Evolutionary conservation across 2,113 vertebrate genomes (phyloP).

Genomic region (Platysteira castanea): DNA sequence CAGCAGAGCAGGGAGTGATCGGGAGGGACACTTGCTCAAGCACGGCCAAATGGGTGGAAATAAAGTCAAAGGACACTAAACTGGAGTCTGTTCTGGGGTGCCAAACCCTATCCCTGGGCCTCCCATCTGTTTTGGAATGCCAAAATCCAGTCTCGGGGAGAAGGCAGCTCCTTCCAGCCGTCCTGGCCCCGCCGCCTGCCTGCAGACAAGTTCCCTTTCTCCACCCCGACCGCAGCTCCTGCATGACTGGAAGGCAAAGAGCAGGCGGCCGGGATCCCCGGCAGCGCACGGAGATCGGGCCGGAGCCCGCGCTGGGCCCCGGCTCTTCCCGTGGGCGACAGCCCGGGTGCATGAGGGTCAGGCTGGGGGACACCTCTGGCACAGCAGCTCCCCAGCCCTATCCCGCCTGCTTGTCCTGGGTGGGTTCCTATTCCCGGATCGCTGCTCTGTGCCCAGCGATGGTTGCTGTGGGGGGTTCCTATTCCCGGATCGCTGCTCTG

Average conservation of each 20-base stretch:
- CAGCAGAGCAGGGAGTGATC: fast-evolving
- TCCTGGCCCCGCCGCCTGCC: not conserved
- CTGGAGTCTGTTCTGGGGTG: not conserved
- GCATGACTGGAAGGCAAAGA: not conserved
- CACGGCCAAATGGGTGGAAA: not conserved
- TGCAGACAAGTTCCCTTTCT: not conserved
- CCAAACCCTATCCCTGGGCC: not conserved
- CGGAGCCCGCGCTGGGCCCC: fast-evolving
- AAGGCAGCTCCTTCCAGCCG: not conserved
- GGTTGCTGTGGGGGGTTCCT: not conserved
- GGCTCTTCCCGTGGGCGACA: fast-evolving
- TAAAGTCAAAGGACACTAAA: not conserved
- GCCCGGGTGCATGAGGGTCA: fast-evolving
- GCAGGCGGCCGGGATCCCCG: not conserved
- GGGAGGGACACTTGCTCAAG: not conserved
- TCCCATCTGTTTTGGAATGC: not conserved
- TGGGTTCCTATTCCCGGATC: fast-evolving
- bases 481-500: not conserved
- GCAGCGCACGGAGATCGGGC: not conserved
- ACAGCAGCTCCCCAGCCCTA: not conserved
- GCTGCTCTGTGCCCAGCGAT: not conserved
- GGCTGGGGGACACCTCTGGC: not conserved
- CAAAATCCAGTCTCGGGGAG: not conserved
- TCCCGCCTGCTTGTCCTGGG: not conserved
- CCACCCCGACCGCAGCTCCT: not conserved